Evolutionary conservation across 2,113 vertebrate genomes (phyloP).

Genomic region (Oriolus oriolus): DNA sequence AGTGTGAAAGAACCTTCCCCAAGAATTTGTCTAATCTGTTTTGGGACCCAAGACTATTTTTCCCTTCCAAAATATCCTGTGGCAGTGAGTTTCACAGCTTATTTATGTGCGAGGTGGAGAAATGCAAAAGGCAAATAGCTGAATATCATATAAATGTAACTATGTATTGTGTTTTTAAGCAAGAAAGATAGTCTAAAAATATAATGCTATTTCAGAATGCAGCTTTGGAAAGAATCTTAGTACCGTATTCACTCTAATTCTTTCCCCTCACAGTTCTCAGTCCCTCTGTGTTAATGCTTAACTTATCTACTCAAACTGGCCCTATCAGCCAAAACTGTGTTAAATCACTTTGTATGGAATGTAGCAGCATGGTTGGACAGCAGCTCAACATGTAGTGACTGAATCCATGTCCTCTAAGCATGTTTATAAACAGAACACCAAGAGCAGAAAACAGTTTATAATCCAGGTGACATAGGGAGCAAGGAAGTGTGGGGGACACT

Average conservation of each 20-base stretch:
- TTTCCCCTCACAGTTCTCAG: neutral
- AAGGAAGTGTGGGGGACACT: neutral
- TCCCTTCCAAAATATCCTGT: neutral
- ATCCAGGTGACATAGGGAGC: neutral
- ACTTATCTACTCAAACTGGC: slow-evolving; percentile 30
- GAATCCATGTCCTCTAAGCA: neutral
- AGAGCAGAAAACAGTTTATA: neutral
- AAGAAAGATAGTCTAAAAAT: slow-evolving; percentile 34
- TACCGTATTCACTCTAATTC: neutral
- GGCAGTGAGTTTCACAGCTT: neutral
- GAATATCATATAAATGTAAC: neutral
- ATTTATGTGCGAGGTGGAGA: neutral
- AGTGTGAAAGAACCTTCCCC: neutral
- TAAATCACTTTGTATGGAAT: slow-evolving; percentile 51
- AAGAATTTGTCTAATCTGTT: neutral
- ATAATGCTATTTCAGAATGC: slow-evolving; percentile 33
- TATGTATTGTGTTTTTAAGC: slow-evolving; percentile 8
- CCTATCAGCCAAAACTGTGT: slow-evolving; percentile 18
- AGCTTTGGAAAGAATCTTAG: slow-evolving; percentile 52
- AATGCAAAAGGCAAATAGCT: neutral
- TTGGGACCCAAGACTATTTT: neutral
- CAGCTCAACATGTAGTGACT: neutral
- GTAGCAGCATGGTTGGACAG: neutral
- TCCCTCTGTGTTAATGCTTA: slow-evolving; percentile 1
- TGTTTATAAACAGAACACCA: neutral